Percentiles rank a stretch among this genome's conserved stretches.
Conservation (phyloP, 2,888 invertebrate species). For the Leucoma salicis region DNA sequence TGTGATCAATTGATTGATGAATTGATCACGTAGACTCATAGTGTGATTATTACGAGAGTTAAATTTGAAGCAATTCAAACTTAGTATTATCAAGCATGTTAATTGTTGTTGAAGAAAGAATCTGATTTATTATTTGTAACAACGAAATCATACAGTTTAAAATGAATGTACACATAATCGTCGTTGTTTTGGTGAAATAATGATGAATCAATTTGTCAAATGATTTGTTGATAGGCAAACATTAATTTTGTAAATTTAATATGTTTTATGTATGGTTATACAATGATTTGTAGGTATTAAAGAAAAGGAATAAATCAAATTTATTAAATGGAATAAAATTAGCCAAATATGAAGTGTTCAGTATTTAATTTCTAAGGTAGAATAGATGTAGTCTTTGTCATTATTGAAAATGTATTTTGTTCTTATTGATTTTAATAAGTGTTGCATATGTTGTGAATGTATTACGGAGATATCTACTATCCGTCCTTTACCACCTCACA, state of each 20-base stretch:
- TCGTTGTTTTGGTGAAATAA: no score
- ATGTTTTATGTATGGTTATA: not conserved
- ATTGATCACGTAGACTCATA: no score
- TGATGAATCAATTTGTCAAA: not conserved
- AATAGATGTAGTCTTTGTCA: constrained; percentile 28
- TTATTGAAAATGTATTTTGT: constrained; percentile 26
- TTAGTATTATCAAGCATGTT: no score
- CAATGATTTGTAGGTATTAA: constrained; percentile 1
- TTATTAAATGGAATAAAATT: constrained; percentile 43
- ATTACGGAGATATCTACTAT: constrained; percentile 18
- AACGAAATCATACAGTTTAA: no score
- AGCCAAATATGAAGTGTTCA: constrained; percentile 64
- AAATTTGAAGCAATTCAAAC: no score
- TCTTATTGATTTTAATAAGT: constrained; percentile 16
- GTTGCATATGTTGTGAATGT: constrained; percentile 22
- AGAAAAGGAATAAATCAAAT: constrained; percentile 23
- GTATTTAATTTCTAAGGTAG: constrained; percentile 52
- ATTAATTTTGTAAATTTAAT: not conserved
- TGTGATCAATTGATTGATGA: no score
- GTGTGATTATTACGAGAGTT: no score
- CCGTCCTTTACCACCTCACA: constrained; percentile 36
- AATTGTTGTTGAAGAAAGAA: no score
- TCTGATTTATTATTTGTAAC: no score
- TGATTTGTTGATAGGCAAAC: not conserved
- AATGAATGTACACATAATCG: no score